Percentiles rank a stretch among this genome's conserved stretches.
Conservation (phyloP, 2,888 invertebrate species). For the Eremobia ochroleuca region DNA sequence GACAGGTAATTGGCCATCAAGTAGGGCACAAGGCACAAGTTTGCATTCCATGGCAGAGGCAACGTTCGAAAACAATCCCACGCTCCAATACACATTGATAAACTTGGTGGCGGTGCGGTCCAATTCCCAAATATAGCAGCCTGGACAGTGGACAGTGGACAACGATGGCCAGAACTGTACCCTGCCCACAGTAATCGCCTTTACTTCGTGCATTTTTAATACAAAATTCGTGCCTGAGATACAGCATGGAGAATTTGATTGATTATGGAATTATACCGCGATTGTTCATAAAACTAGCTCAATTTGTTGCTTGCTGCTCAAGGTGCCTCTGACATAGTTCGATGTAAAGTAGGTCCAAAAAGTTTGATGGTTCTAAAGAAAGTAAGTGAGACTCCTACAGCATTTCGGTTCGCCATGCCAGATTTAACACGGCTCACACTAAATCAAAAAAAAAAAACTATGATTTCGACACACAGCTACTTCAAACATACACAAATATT, state of each 20-base stretch:
- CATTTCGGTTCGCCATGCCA: slow-evolving; percentile 7
- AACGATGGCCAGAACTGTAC: slow-evolving; percentile 48
- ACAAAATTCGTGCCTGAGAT: slow-evolving; percentile 21
- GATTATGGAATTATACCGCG: slow-evolving; percentile 18
- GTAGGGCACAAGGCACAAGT: slow-evolving; percentile 73
- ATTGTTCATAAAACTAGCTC: slow-evolving; percentile 14
- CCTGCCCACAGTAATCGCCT: slow-evolving; percentile 63
- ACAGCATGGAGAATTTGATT: slow-evolving; percentile 28
- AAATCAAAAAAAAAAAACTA: slow-evolving; percentile 17
- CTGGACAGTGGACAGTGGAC: slow-evolving; percentile 69
- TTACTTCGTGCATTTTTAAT: slow-evolving; percentile 37
- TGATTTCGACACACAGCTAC: slow-evolving; percentile 21
- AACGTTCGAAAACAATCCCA: slow-evolving; percentile 86
- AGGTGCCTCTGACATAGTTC: slow-evolving; percentile 11
- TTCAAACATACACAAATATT: slow-evolving; percentile 17
- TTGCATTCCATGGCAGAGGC: slow-evolving; percentile 74
- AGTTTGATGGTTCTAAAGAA: slow-evolving; percentile 18
- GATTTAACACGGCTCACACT: slow-evolving; percentile 20
- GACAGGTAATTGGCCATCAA: slow-evolving; percentile 69
- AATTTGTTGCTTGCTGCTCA: slow-evolving; percentile 20
- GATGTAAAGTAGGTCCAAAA: slow-evolving; percentile 4
- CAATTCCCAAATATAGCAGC: slow-evolving; percentile 80
- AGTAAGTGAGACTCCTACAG: slow-evolving; percentile 9
- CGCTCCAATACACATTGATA: slow-evolving; percentile 85
- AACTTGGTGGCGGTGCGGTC: slow-evolving; percentile 80